phyloP scores from a whole-genome alignment of 2,113 vertebrate genomes.

The Notothenia coriiceps region DNA sequence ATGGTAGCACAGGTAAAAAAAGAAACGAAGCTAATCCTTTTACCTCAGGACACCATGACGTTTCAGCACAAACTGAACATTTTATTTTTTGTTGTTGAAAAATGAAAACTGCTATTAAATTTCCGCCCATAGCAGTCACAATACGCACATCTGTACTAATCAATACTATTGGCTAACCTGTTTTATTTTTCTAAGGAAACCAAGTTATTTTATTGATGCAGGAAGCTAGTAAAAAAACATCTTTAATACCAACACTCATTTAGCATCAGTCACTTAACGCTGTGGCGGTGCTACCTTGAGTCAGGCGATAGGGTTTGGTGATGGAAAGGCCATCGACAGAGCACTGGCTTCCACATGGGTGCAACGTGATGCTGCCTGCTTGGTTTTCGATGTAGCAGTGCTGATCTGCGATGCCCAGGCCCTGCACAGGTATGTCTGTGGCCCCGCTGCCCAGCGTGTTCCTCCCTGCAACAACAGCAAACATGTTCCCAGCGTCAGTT shows the following conservation, averaged over 20 bases:
- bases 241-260: neutral
- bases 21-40: no score
- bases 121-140: neutral
- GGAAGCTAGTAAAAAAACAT: neutral
- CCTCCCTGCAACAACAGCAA: constrained; percentile 83
- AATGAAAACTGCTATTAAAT: neutral
- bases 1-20: neutral
- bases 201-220: neutral
- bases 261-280: neutral
- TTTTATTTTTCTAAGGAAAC: neutral
- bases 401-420: constrained; percentile 85
- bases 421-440: constrained; percentile 91
- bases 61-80: no score
- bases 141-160: no score
- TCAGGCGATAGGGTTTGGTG: constrained; percentile 87
- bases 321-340: constrained; percentile 87
- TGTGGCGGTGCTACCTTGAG: constrained; percentile 87
- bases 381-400: constrained; percentile 95
- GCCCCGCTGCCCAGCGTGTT: constrained; percentile 89
- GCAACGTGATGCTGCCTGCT: constrained; percentile 87
- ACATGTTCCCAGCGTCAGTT: constrained; percentile 40
- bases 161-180: no score
- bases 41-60: no score
- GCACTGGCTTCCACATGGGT: constrained; percentile 93
- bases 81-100: neutral